Evolutionary conservation across 1,140 invertebrate species (phyloP).

Genomic region (Neodiprion virginianus): DNA sequence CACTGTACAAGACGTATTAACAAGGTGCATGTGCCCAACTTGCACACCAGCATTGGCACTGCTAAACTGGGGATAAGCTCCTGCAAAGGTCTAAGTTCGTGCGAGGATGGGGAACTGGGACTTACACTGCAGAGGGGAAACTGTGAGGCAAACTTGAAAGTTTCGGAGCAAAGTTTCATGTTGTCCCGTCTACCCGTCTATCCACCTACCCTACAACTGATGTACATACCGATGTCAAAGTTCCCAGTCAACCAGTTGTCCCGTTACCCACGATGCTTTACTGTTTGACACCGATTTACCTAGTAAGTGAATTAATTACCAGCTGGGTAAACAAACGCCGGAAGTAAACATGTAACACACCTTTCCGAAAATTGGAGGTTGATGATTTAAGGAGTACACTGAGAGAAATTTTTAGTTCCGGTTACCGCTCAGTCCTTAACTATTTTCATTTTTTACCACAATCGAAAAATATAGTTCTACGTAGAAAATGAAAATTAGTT

Average conservation of each 20-base stretch:
- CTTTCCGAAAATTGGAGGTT: too few relatives aligned
- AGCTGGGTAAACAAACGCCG: too few relatives aligned
- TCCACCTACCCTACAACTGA: neutral
- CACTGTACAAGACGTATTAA: too few relatives aligned
- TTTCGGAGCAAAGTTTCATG: neutral
- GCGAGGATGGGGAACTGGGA: neutral
- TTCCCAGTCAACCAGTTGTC: neutral
- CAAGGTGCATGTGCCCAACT: too few relatives aligned
- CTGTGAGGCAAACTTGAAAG: neutral
- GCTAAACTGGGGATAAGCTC: conserved; percentile 2
- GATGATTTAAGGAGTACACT: too few relatives aligned
- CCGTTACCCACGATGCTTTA: neutral
- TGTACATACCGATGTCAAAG: neutral
- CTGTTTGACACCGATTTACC: neutral
- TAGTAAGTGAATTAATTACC: neutral
- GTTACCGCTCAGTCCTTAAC: too few relatives aligned
- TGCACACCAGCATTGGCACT: neutral
- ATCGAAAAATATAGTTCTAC: too few relatives aligned
- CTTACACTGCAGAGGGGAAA: neutral
- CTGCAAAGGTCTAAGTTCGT: neutral
- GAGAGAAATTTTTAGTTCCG: too few relatives aligned
- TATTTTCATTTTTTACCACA: too few relatives aligned
- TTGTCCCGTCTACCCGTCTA: neutral
- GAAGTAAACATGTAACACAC: too few relatives aligned
- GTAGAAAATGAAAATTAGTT: too few relatives aligned